These are phyloP conservation scores for Hirundichthys speculiger DNA, from an alignment of 2,113 vertebrate genomes.

Conservation along the genomic window DNA sequence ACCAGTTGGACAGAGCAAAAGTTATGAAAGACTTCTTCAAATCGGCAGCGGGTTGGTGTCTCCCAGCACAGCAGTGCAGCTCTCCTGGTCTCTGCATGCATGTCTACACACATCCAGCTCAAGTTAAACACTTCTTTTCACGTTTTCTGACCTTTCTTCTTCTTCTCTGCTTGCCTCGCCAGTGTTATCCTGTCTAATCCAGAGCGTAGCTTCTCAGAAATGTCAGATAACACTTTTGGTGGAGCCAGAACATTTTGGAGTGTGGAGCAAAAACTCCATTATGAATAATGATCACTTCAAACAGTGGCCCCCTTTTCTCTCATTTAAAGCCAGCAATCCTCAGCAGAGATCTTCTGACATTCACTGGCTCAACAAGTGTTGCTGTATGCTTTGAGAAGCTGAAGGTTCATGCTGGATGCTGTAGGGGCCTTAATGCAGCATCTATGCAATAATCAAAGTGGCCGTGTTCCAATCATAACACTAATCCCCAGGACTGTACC, in stretches of 20 bases:
- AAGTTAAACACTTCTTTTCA: slow-evolving; percentile 38
- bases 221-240: background rate
- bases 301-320: slow-evolving; percentile 32
- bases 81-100: slow-evolving; percentile 44
- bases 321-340: slow-evolving; percentile 48
- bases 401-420: slow-evolving; percentile 44
- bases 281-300: slow-evolving; percentile 40
- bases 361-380: slow-evolving; percentile 44
- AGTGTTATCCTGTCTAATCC: slow-evolving; percentile 24
- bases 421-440: slow-evolving; percentile 48
- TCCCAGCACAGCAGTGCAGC: slow-evolving; percentile 62
- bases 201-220: slow-evolving; percentile 1
- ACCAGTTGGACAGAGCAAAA: slow-evolving; percentile 61
- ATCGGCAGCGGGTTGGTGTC: slow-evolving; percentile 37
- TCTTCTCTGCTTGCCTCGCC: slow-evolving; percentile 17
- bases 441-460: slow-evolving; percentile 62
- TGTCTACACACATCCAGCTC: slow-evolving; percentile 42
- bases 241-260: background rate
- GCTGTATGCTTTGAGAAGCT: slow-evolving; percentile 42
- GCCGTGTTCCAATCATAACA: slow-evolving; percentile 63
- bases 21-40: slow-evolving; percentile 70
- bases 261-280: slow-evolving; percentile 7
- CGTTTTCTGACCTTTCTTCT: slow-evolving; percentile 36
- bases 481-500: slow-evolving; percentile 41
- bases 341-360: slow-evolving; percentile 43